Conservation (phyloP, 2,888 invertebrate species). For the Hydrotaea cyrtoneurina region DNA sequence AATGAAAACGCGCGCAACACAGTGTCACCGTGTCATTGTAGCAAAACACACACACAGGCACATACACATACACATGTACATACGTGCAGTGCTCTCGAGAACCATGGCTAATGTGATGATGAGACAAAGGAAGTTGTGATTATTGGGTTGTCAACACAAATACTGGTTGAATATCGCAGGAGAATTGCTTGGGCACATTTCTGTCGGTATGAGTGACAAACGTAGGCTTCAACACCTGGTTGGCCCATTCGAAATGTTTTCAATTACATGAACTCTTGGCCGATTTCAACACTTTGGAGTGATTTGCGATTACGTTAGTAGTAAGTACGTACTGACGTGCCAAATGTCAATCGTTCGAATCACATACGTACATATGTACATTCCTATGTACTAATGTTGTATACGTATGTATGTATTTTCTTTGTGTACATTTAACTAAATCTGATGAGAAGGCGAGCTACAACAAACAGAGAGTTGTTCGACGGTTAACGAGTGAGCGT, state of each 20-base stretch:
- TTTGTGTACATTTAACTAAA: background rate
- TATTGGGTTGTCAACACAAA: background rate
- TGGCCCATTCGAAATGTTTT: too few relatives aligned
- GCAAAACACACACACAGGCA: background rate
- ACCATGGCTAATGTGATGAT: too few relatives aligned
- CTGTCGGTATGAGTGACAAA: too few relatives aligned
- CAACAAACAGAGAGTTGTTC: background rate
- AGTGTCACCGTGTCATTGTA: background rate
- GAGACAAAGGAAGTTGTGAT: constrained; percentile 2
- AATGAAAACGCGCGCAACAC: constrained; percentile 3
- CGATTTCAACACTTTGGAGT: background rate
- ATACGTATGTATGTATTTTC: background rate
- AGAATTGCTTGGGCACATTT: background rate
- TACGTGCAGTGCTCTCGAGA: background rate
- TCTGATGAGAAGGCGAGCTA: background rate
- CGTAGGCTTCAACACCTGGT: too few relatives aligned
- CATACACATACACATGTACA: background rate
- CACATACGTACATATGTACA: background rate
- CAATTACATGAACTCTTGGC: too few relatives aligned
- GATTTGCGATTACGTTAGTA: constrained; percentile 22
- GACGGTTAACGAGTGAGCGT: too few relatives aligned
- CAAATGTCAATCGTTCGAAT: constrained; percentile 21
- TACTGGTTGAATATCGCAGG: constrained; percentile 19
- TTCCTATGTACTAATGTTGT: background rate
- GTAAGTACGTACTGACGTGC: constrained; percentile 1